Percentiles rank a stretch among this genome's conserved stretches.
phyloP scores from a whole-genome alignment of 2,797 vertebrate genomes.

The Helostoma temminkii region DNA sequence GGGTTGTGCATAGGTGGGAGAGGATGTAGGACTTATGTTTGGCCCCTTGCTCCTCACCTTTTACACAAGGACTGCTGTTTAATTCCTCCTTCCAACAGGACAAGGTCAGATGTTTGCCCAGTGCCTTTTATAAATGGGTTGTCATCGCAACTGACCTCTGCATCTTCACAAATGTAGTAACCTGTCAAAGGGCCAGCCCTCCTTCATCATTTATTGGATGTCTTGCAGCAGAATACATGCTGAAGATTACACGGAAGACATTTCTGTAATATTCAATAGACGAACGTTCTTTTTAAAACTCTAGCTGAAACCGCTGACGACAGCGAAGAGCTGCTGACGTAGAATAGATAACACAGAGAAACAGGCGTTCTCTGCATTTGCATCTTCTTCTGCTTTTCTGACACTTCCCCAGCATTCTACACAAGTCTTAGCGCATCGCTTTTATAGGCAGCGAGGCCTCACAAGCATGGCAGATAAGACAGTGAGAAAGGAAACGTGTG shows the following conservation, averaged over 20 bases:
- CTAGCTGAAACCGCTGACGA: slow-evolving; percentile 23
- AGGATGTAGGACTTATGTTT: slow-evolving; percentile 67
- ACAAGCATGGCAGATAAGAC: slow-evolving; percentile 69
- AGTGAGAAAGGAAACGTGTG: slow-evolving; percentile 78
- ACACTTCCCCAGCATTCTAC: slow-evolving; percentile 15
- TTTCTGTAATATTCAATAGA: slow-evolving; percentile 48
- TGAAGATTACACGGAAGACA: slow-evolving; percentile 50
- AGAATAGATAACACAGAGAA: slow-evolving; percentile 42
- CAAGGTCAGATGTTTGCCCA: slow-evolving; percentile 84
- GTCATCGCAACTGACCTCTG: slow-evolving; percentile 34
- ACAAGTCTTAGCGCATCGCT: slow-evolving; percentile 20
- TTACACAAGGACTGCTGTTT: slow-evolving; percentile 40
- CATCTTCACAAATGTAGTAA: slow-evolving; percentile 23
- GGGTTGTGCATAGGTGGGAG: slow-evolving; percentile 67
- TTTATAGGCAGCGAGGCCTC: slow-evolving; percentile 30
- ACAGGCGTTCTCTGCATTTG: neutral
- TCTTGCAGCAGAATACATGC: slow-evolving; percentile 33
- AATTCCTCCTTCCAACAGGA: slow-evolving; percentile 27
- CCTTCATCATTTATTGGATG: slow-evolving; percentile 60
- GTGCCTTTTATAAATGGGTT: slow-evolving; percentile 36
- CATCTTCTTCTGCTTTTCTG: slow-evolving; percentile 32
- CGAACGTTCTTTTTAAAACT: slow-evolving; percentile 30
- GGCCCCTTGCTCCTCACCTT: slow-evolving; percentile 73
- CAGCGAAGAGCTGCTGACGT: slow-evolving; percentile 28
- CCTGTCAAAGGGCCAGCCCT: slow-evolving; percentile 28